phyloP scores from a whole-genome alignment of 1,140 invertebrate species.

The Sitophilus oryzae region DNA sequence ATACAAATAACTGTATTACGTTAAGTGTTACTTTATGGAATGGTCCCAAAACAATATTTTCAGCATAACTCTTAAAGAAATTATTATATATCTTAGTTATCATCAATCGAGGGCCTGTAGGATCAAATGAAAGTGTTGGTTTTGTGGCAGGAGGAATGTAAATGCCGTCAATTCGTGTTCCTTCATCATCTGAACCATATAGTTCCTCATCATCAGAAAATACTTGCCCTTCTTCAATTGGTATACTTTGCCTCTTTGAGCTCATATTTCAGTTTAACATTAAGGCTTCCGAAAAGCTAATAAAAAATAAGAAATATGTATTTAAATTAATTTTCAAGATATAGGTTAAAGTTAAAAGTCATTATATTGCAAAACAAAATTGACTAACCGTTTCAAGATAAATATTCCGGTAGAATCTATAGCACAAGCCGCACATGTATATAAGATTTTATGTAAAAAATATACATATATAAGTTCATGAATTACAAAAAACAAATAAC shows the following conservation, averaged over 20 bases:
- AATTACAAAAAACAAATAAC: no score
- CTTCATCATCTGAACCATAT: constrained; percentile 51
- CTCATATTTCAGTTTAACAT: no score
- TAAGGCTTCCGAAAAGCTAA: no score
- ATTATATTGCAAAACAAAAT: no score
- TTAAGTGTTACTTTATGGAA: constrained; percentile 70
- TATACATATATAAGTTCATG: no score
- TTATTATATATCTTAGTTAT: constrained; percentile 88
- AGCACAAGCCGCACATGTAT: no score
- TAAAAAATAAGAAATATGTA: no score
- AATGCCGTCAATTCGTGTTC: constrained; percentile 67
- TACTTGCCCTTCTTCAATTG: neutral
- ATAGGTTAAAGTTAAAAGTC: no score
- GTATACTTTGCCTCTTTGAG: neutral
- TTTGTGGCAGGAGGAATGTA: constrained; percentile 82
- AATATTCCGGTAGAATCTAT: no score
- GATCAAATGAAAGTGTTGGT: constrained; percentile 61
- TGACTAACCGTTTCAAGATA: no score
- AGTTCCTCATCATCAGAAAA: constrained; percentile 18
- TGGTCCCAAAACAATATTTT: constrained; percentile 68
- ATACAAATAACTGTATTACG: constrained; percentile 7
- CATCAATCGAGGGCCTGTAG: constrained; percentile 73
- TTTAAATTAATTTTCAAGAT: no score
- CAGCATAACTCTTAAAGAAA: constrained; percentile 98
- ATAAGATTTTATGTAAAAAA: no score